A percentile compares a stretch with the other conserved stretches of the same genome.
phyloP scores from a whole-genome alignment of 2,797 vertebrate genomes.

The Okamejei kenojei region DNA sequence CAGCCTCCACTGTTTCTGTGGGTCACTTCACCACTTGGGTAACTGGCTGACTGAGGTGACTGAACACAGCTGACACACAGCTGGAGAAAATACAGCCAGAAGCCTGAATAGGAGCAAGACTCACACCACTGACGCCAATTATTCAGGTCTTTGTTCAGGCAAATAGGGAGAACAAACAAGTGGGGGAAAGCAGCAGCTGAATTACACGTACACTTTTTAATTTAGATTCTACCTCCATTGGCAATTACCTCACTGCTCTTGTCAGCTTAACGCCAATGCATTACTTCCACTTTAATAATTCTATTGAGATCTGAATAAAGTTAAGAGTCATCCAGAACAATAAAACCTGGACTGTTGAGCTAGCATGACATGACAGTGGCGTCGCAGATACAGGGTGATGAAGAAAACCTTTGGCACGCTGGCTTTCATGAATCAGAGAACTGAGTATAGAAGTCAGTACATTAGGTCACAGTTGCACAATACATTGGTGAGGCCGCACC shows the following conservation, averaged over 20 bases:
- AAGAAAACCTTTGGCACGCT: too few relatives aligned
- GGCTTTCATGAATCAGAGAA: too few relatives aligned
- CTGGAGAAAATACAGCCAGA: neutral
- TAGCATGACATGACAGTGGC: neutral
- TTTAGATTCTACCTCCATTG: neutral
- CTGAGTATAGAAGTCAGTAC: too few relatives aligned
- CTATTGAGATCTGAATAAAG: conserved; percentile 13
- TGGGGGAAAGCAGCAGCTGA: neutral
- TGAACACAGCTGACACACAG: neutral
- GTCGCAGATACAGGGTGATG: too few relatives aligned
- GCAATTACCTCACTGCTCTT: too few relatives aligned
- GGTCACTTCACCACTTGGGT: too few relatives aligned
- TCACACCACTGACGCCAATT: neutral
- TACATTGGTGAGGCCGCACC: too few relatives aligned
- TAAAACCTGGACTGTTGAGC: neutral
- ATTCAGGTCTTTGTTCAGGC: neutral
- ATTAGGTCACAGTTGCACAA: too few relatives aligned
- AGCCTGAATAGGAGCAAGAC: neutral
- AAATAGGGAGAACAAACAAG: neutral
- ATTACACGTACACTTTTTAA: neutral
- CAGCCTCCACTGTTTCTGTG: too few relatives aligned
- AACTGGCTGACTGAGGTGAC: too few relatives aligned
- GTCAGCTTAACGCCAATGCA: neutral
- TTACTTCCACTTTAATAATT: neutral
- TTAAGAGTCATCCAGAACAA: neutral